Base-by-base conservation (phyloP, 2,797 vertebrate species). In the Cyclura pinguis region DNA sequence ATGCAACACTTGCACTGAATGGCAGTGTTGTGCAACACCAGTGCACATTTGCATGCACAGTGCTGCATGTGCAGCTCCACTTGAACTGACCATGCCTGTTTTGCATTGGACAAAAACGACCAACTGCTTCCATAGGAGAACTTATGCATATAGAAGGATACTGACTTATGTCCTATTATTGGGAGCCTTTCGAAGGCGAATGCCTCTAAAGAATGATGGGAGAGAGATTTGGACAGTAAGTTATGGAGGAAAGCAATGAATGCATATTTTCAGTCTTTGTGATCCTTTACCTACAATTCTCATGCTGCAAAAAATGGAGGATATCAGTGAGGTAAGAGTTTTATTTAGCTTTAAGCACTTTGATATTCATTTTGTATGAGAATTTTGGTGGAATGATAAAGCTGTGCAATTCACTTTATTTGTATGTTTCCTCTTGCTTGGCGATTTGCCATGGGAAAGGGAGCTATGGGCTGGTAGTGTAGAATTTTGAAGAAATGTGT, bases 361-460 rank as follows among this genome's bases (percentile, higher is more conserved):
- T 52, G 29, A 18, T 73, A n/a, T 29, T 18, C 13, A 13, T 35
- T 32, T 35, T 84, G 27, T 69, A 32, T 12, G 32, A 69, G 62
- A 13, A n/a, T 72, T 38, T 86, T 86, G 22, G 50, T 14, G 6
- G 32, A 35, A 12, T 18, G 6, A 27, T 57, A 57, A 50, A 76
- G 27, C 4, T 72, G 67, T n/a, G 32, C 38, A 8, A 35, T 47
- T 47, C 59, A 1, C 38, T n/a, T 55, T 32, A 2, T 35, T 16
- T 35, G 47, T 4, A 18, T 35, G 62, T 55, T 50, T 67, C 38
- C 85, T 2, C 50, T 74, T 0, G 0, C 0, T 20, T 57, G 0
- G 0, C 0, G 42, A 52, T 16, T 47, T 29, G 74, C 72, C 29
- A 0, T 0, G 0, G 0, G 5, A 16, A 0, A 42, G 0, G 0